Evolutionary conservation across 2,113 vertebrate genomes (phyloP).

Genomic region (Limnothrissa miodon): DNA sequence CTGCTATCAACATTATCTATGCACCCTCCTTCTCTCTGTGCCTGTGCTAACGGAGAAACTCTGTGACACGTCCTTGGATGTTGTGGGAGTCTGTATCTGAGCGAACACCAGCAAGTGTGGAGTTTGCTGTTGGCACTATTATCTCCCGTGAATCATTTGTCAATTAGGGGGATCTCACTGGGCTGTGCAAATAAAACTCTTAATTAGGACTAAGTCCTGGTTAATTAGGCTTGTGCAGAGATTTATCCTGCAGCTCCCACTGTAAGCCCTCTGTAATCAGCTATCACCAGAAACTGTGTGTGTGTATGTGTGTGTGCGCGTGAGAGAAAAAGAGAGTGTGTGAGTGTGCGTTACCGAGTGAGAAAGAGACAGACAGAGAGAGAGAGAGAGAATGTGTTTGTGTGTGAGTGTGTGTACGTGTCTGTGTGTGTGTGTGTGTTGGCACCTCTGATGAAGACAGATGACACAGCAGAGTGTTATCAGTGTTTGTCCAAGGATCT

Average conservation of each 20-base stretch:
- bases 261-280: neutral
- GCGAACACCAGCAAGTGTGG: neutral
- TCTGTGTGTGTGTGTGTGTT: constrained; percentile 23
- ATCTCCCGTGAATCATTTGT: neutral
- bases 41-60: neutral
- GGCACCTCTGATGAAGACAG: constrained; percentile 37
- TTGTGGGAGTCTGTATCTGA: neutral
- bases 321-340: neutral
- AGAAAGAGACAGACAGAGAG: neutral
- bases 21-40: neutral
- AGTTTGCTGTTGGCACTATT: neutral
- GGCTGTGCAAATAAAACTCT: neutral
- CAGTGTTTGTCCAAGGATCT: constrained; percentile 31
- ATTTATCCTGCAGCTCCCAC: neutral
- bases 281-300: neutral
- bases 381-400: neutral
- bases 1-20: no score
- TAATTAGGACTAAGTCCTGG: neutral
- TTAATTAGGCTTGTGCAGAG: neutral
- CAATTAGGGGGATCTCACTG: neutral
- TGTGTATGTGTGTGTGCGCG: constrained; percentile 26
- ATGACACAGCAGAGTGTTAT: constrained; percentile 33
- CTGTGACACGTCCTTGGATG: neutral
- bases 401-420: neutral
- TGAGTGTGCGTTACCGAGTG: no score